Percentiles rank a stretch among this genome's conserved stretches.
Evolutionary conservation across 2,888 invertebrate species (phyloP).

Genomic region (Protodeltote pygarga): DNA sequence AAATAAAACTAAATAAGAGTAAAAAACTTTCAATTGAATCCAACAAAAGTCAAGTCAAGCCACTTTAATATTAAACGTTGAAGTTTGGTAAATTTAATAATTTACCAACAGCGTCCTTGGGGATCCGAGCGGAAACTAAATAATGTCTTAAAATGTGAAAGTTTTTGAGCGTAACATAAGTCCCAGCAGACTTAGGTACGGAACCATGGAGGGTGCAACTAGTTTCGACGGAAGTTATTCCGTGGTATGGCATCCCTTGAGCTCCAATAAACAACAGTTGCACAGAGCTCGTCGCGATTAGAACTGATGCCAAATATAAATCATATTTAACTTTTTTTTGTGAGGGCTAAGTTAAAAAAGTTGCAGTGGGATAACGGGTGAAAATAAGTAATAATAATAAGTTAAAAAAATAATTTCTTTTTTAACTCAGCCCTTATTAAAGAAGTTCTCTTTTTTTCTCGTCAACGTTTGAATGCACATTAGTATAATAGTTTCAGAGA

Average conservation of each 20-base stretch:
- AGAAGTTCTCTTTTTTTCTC: too few species aligned
- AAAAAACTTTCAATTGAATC: slow-evolving; percentile 41
- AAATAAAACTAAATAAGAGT: slow-evolving; percentile 8
- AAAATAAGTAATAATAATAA: too few species aligned
- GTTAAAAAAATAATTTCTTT: too few species aligned
- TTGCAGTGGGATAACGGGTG: too few species aligned
- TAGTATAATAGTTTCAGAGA: slow-evolving; percentile 9
- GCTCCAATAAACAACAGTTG: slow-evolving; percentile 47
- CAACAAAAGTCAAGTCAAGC: slow-evolving; percentile 32
- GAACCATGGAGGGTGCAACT: slow-evolving; percentile 44
- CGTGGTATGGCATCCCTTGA: slow-evolving; percentile 53
- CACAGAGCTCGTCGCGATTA: slow-evolving; percentile 42
- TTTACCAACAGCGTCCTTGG: slow-evolving; percentile 60
- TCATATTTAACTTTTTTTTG: background rate
- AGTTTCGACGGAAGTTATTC: slow-evolving; percentile 61
- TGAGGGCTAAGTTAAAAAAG: too few species aligned
- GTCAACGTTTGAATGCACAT: too few species aligned
- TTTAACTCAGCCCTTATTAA: too few species aligned
- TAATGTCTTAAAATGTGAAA: slow-evolving; percentile 79
- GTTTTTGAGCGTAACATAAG: slow-evolving; percentile 63
- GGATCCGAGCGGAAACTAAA: slow-evolving; percentile 61
- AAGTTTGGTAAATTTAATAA: slow-evolving; percentile 71
- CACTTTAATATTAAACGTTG: slow-evolving; percentile 39
- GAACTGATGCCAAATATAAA: slow-evolving; percentile 17
- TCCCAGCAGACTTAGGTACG: slow-evolving; percentile 54